Percentiles rank a stretch among this genome's conserved stretches.
phyloP scores from a whole-genome alignment of 2,113 vertebrate species.

The Pterophyllum scalare region DNA sequence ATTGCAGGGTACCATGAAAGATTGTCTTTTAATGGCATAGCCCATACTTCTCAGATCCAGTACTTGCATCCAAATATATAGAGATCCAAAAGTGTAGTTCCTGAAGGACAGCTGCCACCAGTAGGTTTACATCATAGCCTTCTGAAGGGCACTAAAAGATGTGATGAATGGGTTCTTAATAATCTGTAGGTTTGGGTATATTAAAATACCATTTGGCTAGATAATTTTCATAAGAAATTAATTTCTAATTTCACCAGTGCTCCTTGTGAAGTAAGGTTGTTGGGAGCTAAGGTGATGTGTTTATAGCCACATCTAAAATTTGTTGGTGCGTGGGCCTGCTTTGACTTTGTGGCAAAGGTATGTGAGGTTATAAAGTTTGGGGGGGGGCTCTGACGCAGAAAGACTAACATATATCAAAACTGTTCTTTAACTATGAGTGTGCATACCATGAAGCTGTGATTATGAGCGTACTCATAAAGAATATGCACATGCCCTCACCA shows the following conservation, averaged over 20 bases:
- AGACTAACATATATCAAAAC: not conserved
- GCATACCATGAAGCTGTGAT: not conserved
- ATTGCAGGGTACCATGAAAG: not conserved
- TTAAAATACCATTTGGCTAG: no score
- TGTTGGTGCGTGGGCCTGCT: not conserved
- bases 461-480: not conserved
- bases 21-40: not conserved
- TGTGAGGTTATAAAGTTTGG: not conserved
- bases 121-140: not conserved
- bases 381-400: not conserved
- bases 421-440: not conserved
- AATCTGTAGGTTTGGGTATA: no score
- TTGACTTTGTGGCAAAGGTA: not conserved
- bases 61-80: not conserved
- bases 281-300: not conserved
- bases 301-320: not conserved
- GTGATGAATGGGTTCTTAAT: not conserved
- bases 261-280: not conserved
- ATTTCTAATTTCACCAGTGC: not conserved
- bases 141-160: not conserved
- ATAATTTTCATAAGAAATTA: not conserved
- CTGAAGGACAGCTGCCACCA: no score
- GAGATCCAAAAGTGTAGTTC: not conserved
- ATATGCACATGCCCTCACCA: slow-evolving; percentile 17
- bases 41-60: not conserved